Evolutionary conservation across 2,113 vertebrate species (phyloP), one percentile per base, ranked within the genome.

Genomic region (Gorsachius goisagi): DNA sequence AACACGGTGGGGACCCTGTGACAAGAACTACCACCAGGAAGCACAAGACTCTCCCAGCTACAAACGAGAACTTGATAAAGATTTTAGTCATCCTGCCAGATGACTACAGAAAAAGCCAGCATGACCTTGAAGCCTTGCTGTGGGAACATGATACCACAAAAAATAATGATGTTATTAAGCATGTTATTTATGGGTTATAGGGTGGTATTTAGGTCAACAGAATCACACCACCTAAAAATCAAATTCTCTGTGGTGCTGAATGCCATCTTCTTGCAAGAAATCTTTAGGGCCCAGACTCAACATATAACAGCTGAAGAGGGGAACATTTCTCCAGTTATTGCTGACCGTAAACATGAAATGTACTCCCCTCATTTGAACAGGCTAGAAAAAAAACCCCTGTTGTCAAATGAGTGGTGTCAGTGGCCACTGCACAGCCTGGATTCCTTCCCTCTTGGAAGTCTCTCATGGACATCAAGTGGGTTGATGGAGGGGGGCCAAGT

Each of bases 21-120:
- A 89, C 97, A 27, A 96, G 87, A 95, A 93, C 97, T 72, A 93
- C 98, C 80, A 98, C 98, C 56, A 93, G 96, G 32, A 98, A 97
- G 50, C 97, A 98, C 0, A 85, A 97, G 89, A 97, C 97, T 16
- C 89, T 98, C 82, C 95, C 96, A 64, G 8, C 95, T 37, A 98
- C 97, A 93, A 97, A 97, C 28, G 97, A 97, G 95, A 97, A 96
- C 49, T 92, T 98, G 88, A 93, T 97, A 90, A 97, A 97, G 53
- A 97, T 96, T 78, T 95, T 98, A 79, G 78, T 85, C 37, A 78
- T 49, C 24, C 94, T 98, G 79, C 97, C 97, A 85, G 95, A 95
- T 78, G 96, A 98, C 77, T 93, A 98, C 73, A 97, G 98, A 85
- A 92, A 94, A 30, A 49, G 53, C 27, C 98, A 97, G 79, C 66